A percentile compares a stretch with the other conserved stretches of the same genome.
Conservation (phyloP, 2,797 vertebrate genomes). For the Enteromius trimaculatus region DNA sequence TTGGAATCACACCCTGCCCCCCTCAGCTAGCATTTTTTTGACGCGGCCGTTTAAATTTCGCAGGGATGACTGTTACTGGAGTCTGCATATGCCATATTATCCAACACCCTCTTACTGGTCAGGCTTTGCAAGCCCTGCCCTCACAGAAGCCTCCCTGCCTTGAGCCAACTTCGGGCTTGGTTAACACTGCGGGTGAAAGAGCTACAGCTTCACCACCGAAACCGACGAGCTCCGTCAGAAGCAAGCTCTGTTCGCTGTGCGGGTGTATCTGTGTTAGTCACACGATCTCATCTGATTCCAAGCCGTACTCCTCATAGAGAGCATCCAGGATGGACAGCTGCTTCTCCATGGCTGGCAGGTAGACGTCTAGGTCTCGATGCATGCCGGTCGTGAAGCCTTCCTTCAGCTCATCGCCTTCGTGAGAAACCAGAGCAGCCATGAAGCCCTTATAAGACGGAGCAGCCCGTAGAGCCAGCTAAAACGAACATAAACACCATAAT, state of each 20-base stretch:
- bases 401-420: constrained; percentile 85
- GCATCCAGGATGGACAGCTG: constrained; percentile 90
- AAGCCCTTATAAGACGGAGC: constrained; percentile 91
- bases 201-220: constrained; percentile 5
- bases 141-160: constrained; percentile 2
- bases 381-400: constrained; percentile 83
- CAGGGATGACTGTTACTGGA: constrained; percentile 4
- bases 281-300: constrained; percentile 97
- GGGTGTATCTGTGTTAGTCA: constrained; percentile 70
- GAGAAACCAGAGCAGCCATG: constrained; percentile 86
- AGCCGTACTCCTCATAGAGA: constrained; percentile 91
- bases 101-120: neutral
- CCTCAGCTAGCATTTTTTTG: neutral
- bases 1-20: constrained; percentile 14
- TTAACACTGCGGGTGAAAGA: constrained; percentile 7
- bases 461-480: constrained; percentile 93
- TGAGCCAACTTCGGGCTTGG: neutral
- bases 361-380: constrained; percentile 89
- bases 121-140: neutral
- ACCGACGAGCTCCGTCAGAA: neutral
- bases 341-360: constrained; percentile 93
- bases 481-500: neutral
- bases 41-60: neutral
- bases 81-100: neutral
- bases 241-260: neutral